Evolutionary conservation across 2,113 vertebrate species (phyloP).

Genomic region (Ammodytes dubius): DNA sequence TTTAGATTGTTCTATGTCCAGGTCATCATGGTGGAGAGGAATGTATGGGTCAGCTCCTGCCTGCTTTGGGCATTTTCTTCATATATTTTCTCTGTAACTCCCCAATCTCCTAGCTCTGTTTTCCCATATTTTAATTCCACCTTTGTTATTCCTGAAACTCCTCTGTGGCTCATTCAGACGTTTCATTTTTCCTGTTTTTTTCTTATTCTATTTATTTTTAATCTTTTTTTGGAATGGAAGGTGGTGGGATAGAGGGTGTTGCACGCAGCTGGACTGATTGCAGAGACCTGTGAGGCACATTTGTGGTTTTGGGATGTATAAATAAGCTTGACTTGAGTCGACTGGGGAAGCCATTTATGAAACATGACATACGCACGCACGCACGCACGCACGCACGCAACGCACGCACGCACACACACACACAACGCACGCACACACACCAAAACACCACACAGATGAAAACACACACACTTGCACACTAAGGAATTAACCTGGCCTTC

Average conservation of each 20-base stretch:
- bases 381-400: no score
- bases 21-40: not conserved
- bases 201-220: no score
- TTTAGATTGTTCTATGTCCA: not conserved
- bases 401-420: no score
- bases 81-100: not conserved
- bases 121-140: not conserved
- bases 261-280: not conserved
- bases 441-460: no score
- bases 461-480: no score
- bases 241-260: not conserved
- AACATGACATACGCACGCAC: not conserved
- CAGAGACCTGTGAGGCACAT: not conserved
- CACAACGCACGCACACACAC: no score
- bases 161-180: not conserved
- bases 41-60: not conserved
- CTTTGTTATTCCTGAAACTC: not conserved
- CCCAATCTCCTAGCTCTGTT: not conserved
- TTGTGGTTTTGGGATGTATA: not conserved
- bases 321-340: not conserved
- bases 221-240: no score
- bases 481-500: not conserved
- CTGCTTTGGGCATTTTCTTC: not conserved
- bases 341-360: not conserved
- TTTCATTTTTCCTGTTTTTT: not conserved